These are phyloP conservation scores for Nomada ferruginata DNA, from an alignment of 2,888 invertebrate species.

Conservation along the genomic window DNA sequence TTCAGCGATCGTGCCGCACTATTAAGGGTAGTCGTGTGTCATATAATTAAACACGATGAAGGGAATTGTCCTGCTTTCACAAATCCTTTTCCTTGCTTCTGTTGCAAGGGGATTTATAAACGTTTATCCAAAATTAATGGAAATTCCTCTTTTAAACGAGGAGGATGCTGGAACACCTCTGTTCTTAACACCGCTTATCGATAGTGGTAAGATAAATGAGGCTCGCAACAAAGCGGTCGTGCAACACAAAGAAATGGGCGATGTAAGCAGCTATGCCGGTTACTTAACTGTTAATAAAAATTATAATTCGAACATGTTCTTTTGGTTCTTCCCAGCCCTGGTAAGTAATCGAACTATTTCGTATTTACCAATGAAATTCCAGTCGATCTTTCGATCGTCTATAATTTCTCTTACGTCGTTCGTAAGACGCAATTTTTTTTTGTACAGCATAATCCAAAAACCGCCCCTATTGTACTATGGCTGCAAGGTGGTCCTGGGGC, in stretches of 20 bases:
- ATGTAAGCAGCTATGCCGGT: conserved; percentile 90
- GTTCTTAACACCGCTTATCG: conserved; percentile 90
- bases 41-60: conserved; percentile 21
- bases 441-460: conserved; percentile 83
- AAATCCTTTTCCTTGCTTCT: conserved; percentile 23
- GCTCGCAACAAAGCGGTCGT: conserved; percentile 87
- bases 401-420: not conserved
- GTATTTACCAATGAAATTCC: not conserved
- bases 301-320: conserved; percentile 93
- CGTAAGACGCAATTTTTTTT: conserved; percentile 11
- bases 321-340: conserved; percentile 95
- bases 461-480: conserved; percentile 92
- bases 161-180: conserved; percentile 86
- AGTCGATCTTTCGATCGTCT: not conserved
- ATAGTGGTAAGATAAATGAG: conserved; percentile 89
- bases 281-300: conserved; percentile 93
- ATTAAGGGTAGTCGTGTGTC: not conserved
- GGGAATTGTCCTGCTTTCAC: conserved; percentile 10
- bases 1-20: not conserved
- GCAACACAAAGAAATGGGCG: conserved; percentile 86
- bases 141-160: conserved; percentile 54
- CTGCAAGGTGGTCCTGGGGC: conserved; percentile 95
- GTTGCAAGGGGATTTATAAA: conserved; percentile 56
- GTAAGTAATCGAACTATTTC: conserved; percentile 64
- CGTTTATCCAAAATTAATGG: conserved; percentile 78